Evolutionary conservation across 1,140 invertebrate species (phyloP).

Genomic region (Drosophila pseudoananassae): DNA sequence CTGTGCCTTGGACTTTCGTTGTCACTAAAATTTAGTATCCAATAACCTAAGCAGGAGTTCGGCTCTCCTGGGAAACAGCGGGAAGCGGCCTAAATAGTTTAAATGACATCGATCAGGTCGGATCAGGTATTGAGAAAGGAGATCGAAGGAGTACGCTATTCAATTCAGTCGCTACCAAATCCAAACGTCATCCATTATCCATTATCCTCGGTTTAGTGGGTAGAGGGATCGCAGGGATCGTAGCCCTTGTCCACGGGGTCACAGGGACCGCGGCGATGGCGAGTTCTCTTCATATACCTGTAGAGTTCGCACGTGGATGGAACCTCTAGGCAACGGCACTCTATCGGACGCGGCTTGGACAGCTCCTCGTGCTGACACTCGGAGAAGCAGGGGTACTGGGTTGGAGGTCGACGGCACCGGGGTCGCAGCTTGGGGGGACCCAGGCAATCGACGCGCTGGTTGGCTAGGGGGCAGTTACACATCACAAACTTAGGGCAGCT

Average conservation of each 20-base stretch:
- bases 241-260: not conserved
- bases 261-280: not conserved
- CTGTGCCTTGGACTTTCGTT: not conserved
- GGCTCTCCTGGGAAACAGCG: not conserved
- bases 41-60: not conserved
- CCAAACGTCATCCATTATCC: not conserved
- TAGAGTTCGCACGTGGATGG: conserved; percentile 1
- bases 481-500: conserved; percentile 15
- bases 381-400: conserved; percentile 49
- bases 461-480: conserved; percentile 15
- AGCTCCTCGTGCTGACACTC: conserved; percentile 32
- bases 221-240: not conserved
- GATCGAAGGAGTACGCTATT: not conserved
- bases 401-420: conserved; percentile 9
- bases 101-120: too few species aligned
- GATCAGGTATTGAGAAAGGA: not conserved
- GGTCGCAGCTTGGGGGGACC: not conserved
- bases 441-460: not conserved
- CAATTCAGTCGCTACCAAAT: not conserved
- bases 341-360: not conserved
- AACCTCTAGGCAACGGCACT: conserved; percentile 30
- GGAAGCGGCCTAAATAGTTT: not conserved
- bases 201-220: not conserved
- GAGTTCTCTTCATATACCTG: not conserved
- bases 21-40: not conserved